Percentiles rank a stretch among this genome's conserved stretches.
Evolutionary conservation across 2,888 invertebrate genomes (phyloP).

Genomic region (Ornithoptera alexandrae): DNA sequence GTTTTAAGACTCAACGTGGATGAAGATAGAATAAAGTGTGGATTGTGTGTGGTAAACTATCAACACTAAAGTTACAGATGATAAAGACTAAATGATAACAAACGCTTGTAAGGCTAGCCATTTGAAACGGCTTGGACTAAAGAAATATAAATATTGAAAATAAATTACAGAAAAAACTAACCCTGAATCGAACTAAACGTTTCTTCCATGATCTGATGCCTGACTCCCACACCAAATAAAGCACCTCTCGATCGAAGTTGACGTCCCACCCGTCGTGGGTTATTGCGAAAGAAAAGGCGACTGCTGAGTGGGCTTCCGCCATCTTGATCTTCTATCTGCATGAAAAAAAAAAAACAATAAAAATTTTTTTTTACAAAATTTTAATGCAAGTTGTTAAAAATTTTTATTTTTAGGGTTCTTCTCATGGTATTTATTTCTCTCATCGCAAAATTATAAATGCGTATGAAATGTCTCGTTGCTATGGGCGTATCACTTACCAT

Average conservation of each 20-base stretch:
- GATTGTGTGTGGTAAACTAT: no score
- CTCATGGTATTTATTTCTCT: no score
- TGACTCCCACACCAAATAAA: slow-evolving; percentile 96
- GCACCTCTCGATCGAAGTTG: slow-evolving; percentile 97
- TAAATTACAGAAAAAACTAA: slow-evolving; percentile 65
- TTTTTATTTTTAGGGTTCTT: no score
- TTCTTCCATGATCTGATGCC: slow-evolving; percentile 98
- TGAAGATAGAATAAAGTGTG: no score
- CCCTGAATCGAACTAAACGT: slow-evolving; percentile 92
- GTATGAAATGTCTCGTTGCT: no score
- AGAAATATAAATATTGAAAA: background rate
- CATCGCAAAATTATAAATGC: no score
- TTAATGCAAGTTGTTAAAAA: no score
- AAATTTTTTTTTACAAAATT: background rate
- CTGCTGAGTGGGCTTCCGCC: slow-evolving; percentile 99
- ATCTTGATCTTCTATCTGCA: slow-evolving; percentile 72
- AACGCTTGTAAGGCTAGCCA: background rate
- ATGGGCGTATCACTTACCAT: no score
- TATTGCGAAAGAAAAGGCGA: slow-evolving; percentile 97
- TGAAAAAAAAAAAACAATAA: background rate
- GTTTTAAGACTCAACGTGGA: no score
- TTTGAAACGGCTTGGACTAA: background rate
- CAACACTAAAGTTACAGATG: no score
- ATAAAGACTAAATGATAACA: no score
- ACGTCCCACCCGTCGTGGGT: slow-evolving; percentile 99